phyloP scores from a whole-genome alignment of 2,797 vertebrate species.

The Myotis planiceps region DNA sequence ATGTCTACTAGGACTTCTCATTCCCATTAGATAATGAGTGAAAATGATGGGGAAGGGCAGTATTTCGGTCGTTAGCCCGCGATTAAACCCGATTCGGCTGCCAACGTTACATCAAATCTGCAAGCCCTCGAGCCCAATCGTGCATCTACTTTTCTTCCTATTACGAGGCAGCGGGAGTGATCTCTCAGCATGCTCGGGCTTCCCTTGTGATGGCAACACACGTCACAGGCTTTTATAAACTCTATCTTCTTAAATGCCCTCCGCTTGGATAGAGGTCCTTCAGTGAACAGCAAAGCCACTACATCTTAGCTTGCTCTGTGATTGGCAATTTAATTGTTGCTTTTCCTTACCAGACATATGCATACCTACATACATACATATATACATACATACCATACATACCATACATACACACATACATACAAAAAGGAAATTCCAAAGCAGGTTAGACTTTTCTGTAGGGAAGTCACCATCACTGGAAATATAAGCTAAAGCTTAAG shows the following conservation, averaged over 20 bases:
- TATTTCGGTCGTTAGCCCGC: conserved; percentile 30
- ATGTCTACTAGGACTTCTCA: not conserved
- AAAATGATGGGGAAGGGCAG: conserved; percentile 39
- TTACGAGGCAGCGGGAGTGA: not conserved
- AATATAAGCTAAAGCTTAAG: not conserved
- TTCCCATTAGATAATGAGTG: not conserved
- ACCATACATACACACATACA: not conserved
- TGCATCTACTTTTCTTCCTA: not conserved
- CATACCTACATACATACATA: not conserved
- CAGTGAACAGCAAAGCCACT: not conserved
- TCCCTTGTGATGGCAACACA: not conserved
- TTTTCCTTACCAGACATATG: not conserved
- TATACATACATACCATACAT: too few relatives aligned
- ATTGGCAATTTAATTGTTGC: not conserved
- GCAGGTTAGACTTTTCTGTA: not conserved
- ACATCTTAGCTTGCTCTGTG: not conserved
- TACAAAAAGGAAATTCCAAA: not conserved
- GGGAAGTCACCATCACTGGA: not conserved
- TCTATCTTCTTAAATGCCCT: not conserved
- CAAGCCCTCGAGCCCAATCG: not conserved
- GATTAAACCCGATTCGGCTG: conserved; percentile 63
- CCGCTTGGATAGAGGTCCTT: not conserved
- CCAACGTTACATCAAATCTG: conserved; percentile 26
- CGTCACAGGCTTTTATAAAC: not conserved
- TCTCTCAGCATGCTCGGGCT: not conserved